Base-by-base conservation (phyloP, 2,113 vertebrate genomes). In the Falcunculus frontatus region DNA sequence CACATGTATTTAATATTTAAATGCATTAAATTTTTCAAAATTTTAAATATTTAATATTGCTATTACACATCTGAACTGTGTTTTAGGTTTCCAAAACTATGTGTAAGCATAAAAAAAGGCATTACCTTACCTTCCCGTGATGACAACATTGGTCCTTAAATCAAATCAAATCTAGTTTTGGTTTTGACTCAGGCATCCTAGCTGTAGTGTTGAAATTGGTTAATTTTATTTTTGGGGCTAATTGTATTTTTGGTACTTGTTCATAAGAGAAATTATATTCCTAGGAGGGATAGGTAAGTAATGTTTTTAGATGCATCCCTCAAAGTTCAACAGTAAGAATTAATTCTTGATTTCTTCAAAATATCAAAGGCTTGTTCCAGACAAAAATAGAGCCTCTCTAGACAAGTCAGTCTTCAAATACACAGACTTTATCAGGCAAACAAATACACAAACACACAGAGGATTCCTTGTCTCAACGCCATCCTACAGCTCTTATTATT, bases 21-120 rank as follows among this genome's bases (percentile, higher is more conserved):
- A 95, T 93, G 68, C 64, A 96, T 46, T 96, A 64, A 64, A 39
- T 49, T 92, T 95, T 86, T 91, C 20, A 96, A 69, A 63, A 27
- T 27, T 90, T 83, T 79, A 72, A 91, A 75, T 75, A 95, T 73
- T 91, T 75, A 78, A 57, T 62, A 69, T 21, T 39, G 33, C 25
- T 84, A 80, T 47, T 78, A 89, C 41, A 52, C 14, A 75, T 69
- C 7, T 91, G 17, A 92, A 96, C 89, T 77, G 59, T 79, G 94
- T 56, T 77, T 95, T 64, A 81, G 21, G 39, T 89, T 97, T 96
- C 70, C 22, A 97, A 93, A 93, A 84, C 90, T 82, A 91, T 52
- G 12, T 47, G 87, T 93, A 95, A 95, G 70, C 22, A 78, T 22
- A 42, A 68, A 74, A 68, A 83, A 78, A 92, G 60, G 82, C 85